A percentile compares a stretch with the other conserved stretches of the same genome.
Conservation (phyloP, 1,140 invertebrate species). For the Lordiphosa stackelbergi region DNA sequence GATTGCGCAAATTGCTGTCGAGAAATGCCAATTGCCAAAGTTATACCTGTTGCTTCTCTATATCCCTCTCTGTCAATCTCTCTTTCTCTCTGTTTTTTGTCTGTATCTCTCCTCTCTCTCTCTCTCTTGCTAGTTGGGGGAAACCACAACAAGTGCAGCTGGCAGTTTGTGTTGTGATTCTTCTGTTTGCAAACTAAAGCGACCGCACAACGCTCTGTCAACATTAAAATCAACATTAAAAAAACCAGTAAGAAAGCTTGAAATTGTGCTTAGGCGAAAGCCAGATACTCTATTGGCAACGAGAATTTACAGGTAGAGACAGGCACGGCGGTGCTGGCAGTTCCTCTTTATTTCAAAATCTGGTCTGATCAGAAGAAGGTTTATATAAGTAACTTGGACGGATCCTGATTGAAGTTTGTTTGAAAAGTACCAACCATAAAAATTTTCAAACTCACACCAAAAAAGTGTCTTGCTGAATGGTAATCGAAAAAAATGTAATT, state of each 20-base stretch:
- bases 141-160: constrained; percentile 38
- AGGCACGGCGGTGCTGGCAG: no score
- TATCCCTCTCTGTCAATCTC: constrained; percentile 13
- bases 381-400: no score
- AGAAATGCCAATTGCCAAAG: constrained; percentile 66
- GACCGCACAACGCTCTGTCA: constrained; percentile 27
- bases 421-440: no score
- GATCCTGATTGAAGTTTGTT: no score
- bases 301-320: no score
- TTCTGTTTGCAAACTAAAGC: constrained; percentile 21
- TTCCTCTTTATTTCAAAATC: no score
- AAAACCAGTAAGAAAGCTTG: background rate
- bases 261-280: background rate
- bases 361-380: no score
- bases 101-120: background rate
- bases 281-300: no score
- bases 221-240: constrained; percentile 12
- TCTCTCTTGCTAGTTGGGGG: background rate
- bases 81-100: background rate
- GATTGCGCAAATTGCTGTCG: constrained; percentile 65
- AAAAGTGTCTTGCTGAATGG: no score
- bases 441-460: no score
- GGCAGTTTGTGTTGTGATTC: constrained; percentile 30
- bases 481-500: no score
- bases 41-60: constrained; percentile 21